A percentile compares a stretch with the other conserved stretches of the same genome.
These are phyloP conservation scores for Lycodopsis pacificus DNA, from an alignment of 2,797 vertebrate species.

Conservation along the genomic window DNA sequence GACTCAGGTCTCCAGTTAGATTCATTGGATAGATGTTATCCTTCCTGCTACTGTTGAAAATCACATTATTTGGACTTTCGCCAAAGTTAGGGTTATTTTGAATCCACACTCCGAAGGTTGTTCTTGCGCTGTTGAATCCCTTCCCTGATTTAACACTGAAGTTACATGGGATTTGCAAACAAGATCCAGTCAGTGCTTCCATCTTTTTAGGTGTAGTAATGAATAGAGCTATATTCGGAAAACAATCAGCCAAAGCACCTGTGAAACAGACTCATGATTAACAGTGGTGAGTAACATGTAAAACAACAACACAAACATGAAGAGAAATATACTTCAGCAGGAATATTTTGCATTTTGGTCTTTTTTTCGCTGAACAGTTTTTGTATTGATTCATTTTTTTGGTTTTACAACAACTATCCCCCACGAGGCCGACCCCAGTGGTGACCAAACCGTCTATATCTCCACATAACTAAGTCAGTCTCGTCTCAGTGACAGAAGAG, in stretches of 20 bases:
- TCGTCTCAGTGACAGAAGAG: not conserved
- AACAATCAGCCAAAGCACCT: conserved; percentile 33
- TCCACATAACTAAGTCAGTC: not conserved
- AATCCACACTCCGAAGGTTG: conserved; percentile 50
- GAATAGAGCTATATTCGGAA: too few species aligned
- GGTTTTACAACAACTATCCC: not conserved
- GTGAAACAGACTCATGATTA: conserved; percentile 7
- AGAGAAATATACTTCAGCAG: not conserved
- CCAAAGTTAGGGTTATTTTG: rapidly evolving
- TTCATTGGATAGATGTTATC: not conserved
- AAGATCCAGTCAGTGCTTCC: not conserved
- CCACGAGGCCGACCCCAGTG: not conserved
- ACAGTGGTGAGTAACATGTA: not conserved
- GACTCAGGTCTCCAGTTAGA: too few species aligned
- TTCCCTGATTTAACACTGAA: rapidly evolving
- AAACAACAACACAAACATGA: not conserved
- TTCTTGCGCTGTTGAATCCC: rapidly evolving
- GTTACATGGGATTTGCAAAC: conserved; percentile 47
- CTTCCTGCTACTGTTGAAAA: conserved; percentile 44
- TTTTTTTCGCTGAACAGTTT: not conserved
- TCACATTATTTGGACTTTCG: rapidly evolving
- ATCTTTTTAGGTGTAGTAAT: not conserved
- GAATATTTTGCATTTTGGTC: not conserved
- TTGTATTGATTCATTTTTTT: not conserved
- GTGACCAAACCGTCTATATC: not conserved